Percentiles rank a stretch among this genome's conserved stretches.
Evolutionary conservation across 2,888 invertebrate species (phyloP).

Genomic region (Vanessa cardui): DNA sequence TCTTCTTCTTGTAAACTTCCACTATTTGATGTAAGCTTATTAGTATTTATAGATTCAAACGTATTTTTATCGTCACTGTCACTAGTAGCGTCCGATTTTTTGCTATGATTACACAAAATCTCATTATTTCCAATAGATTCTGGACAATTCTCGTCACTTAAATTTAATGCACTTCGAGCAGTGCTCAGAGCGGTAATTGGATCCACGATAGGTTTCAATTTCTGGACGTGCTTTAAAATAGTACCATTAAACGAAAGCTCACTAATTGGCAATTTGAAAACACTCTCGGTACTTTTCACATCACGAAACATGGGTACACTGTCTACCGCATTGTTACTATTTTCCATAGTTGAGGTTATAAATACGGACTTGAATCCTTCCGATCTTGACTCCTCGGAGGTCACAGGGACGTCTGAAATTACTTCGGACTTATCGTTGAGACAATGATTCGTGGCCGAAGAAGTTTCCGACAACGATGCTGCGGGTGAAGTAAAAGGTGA

Average conservation of each 20-base stretch:
- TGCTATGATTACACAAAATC: conserved; percentile 14
- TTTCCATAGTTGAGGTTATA: conserved; percentile 79
- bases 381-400: conserved; percentile 69
- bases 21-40: conserved; percentile 62
- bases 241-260: conserved; percentile 79
- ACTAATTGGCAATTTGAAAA: conserved; percentile 75
- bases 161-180: conserved; percentile 49
- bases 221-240: conserved; percentile 71
- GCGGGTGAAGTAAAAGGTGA: conserved; percentile 60
- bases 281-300: conserved; percentile 61
- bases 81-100: conserved; percentile 25
- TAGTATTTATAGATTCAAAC: conserved; percentile 48
- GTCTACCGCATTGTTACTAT: conserved; percentile 79
- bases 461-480: conserved; percentile 59
- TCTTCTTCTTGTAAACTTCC: conserved; percentile 65
- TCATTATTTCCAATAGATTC: conserved; percentile 32
- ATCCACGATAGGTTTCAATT: conserved; percentile 74
- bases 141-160: conserved; percentile 50
- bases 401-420: conserved; percentile 56
- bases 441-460: conserved; percentile 63
- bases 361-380: conserved; percentile 65
- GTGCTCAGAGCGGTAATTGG: conserved; percentile 68
- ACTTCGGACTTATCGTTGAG: conserved; percentile 66
- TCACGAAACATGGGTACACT: conserved; percentile 70
- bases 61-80: conserved; percentile 46